Percentiles rank a stretch among this genome's conserved stretches.
Evolutionary conservation across 2,113 vertebrate species (phyloP).

Genomic region (Rutilus rutilus): DNA sequence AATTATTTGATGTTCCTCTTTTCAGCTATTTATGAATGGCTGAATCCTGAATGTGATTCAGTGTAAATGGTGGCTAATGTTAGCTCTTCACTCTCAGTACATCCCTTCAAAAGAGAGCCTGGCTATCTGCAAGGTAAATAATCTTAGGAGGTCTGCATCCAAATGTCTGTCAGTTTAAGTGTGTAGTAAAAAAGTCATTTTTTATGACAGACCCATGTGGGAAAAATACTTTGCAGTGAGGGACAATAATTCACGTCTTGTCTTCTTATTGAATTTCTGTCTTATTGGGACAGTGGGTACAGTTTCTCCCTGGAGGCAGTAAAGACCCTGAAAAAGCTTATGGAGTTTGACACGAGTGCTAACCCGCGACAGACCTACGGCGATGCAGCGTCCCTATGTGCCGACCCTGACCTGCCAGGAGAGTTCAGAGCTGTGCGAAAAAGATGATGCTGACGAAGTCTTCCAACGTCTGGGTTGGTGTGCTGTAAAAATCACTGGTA

Average conservation of each 20-base stretch:
- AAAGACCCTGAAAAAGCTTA: constrained; percentile 75
- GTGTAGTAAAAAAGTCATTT: neutral
- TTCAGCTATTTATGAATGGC: neutral
- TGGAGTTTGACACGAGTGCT: constrained; percentile 36
- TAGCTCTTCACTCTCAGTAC: neutral
- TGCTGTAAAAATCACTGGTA: neutral
- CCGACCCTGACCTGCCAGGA: constrained; percentile 65
- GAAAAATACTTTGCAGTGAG: neutral
- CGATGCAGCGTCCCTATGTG: constrained; percentile 45
- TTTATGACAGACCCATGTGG: neutral
- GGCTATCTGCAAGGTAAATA: neutral
- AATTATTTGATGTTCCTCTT: neutral
- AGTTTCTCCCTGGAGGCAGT: constrained; percentile 78
- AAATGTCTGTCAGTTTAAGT: constrained; percentile 21
- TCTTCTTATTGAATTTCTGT: neutral
- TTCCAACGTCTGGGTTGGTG: constrained; percentile 73
- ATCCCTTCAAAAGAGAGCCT: neutral
- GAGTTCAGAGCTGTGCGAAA: constrained; percentile 73
- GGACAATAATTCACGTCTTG: neutral
- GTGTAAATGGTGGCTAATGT: constrained; percentile 2
- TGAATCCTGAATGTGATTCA: neutral
- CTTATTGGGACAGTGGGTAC: constrained; percentile 73
- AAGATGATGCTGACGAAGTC: constrained; percentile 38
- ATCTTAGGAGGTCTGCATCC: neutral
- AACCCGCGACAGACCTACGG: neutral